Base-by-base conservation (phyloP, 2,888 invertebrate species). In the Tetramorium bicarinatum region DNA sequence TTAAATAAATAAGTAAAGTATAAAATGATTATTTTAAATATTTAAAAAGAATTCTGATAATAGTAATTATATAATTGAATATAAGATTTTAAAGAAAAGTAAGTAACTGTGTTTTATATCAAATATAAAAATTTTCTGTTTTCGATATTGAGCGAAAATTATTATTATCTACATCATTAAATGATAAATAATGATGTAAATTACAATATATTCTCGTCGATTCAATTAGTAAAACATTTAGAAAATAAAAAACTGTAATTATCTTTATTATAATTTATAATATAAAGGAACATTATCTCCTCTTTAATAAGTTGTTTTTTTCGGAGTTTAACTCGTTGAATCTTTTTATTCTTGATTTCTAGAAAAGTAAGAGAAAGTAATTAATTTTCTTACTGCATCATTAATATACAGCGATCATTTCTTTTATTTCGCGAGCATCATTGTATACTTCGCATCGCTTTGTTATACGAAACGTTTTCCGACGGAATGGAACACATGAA, bases 381-480 rank as follows among this genome's bases (percentile, higher is more conserved):
- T 71, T 52, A 56, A 41, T 41, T 72, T 18, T 18, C 34, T 34
- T 7, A 49, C 6, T 38, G 9, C 21, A 21, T 15, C 47, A 76
- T 38, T 49, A 72, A 59, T 72, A 59, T 59, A 13, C 7, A 21
- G 6, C 15, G 15, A 44, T 62, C 13, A 38, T 47, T 64, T 64
- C 34, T 61, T 61, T 62, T 47, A 62, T 62, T 34, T 62, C 11
- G 0, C 38, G 8, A 25, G 8, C 52, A 4, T 66, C n/a, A 25
- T 76, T 66, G 8, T 41, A 52, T 41, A 52, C 41, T 25, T 75
- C 6, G 18, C 67, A 18, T 56, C 29, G 56, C 21, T 71, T 71
- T 52, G 34, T 79, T 71, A 56, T 47, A n/a, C 54, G 41, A 69
- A 67, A 18, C 34, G 44, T 38, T 79, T 38, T 59, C 56, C 34